Conservation (phyloP, 2,888 invertebrate genomes). For the Fragum whitleyi region DNA sequence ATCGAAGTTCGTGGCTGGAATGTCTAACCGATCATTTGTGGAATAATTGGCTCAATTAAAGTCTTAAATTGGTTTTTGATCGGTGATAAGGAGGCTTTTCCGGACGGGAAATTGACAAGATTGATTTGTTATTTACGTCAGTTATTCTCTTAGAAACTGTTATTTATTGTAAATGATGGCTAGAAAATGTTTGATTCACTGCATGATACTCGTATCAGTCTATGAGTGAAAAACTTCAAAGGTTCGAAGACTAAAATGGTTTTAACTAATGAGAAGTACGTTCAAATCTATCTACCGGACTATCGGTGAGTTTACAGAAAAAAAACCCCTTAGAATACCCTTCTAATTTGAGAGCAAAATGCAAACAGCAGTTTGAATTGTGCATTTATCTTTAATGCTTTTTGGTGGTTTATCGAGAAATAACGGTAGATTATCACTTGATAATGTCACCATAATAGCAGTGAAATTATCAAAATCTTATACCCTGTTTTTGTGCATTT, state of each 20-base stretch:
- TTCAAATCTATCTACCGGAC: no score
- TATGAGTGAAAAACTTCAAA: background rate
- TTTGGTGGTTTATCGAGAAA: no score
- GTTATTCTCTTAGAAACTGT: conserved; percentile 46
- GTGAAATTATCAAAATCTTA: no score
- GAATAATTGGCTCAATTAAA: conserved; percentile 67
- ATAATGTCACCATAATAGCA: no score
- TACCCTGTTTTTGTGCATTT: no score
- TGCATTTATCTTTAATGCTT: no score
- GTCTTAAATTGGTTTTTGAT: conserved; percentile 68
- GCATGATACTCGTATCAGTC: background rate
- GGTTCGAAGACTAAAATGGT: background rate
- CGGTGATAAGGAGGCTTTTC: conserved; percentile 65
- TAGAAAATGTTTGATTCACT: conserved; percentile 22
- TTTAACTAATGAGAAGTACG: background rate
- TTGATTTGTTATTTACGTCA: conserved; percentile 60
- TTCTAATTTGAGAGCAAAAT: no score
- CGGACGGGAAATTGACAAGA: conserved; percentile 58
- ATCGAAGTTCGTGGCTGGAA: conserved; percentile 62
- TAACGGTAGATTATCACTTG: no score
- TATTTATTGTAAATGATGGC: conserved; percentile 52
- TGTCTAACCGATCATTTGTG: conserved; percentile 62
- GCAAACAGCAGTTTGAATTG: no score
- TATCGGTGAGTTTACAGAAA: no score
- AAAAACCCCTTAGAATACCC: no score